Evolutionary conservation across 2,113 vertebrate genomes (phyloP).

Genomic region (Corythornis vintsioides): DNA sequence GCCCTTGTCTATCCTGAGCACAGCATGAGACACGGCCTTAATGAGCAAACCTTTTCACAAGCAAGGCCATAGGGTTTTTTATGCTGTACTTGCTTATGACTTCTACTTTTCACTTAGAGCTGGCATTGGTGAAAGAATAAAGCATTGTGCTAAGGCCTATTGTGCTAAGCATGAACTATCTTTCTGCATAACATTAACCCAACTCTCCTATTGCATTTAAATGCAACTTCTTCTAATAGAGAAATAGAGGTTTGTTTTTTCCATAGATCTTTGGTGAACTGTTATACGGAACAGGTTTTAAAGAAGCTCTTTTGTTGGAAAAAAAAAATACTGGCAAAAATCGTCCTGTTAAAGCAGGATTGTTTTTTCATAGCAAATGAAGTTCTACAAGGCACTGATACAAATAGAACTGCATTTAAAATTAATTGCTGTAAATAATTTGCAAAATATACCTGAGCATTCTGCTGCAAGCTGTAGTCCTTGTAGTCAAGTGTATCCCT

Average conservation of each 20-base stretch:
- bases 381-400: not conserved
- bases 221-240: slow-evolving; percentile 34
- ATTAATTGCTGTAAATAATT: not conserved
- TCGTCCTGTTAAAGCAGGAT: not conserved
- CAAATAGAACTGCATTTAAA: not conserved
- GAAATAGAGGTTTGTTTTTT: slow-evolving; percentile 27
- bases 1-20: slow-evolving; percentile 58
- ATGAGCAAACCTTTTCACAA: slow-evolving; percentile 58
- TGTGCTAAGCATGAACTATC: slow-evolving; percentile 68
- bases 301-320: not conserved
- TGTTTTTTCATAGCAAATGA: not conserved
- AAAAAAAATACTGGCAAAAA: slow-evolving; percentile 1
- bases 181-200: slow-evolving; percentile 68
- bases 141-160: slow-evolving; percentile 63
- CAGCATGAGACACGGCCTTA: slow-evolving; percentile 66
- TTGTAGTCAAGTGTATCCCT: not conserved
- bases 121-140: slow-evolving; percentile 67
- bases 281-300: not conserved
- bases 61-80: slow-evolving; percentile 58
- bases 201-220: slow-evolving; percentile 61
- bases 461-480: not conserved
- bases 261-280: not conserved
- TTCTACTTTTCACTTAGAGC: slow-evolving; percentile 63
- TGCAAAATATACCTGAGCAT: not conserved
- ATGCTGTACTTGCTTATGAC: slow-evolving; percentile 66